A percentile compares a stretch with the other conserved stretches of the same genome.
Conservation (phyloP, 1,140 invertebrate genomes). For the Nilaparvata lugens region DNA sequence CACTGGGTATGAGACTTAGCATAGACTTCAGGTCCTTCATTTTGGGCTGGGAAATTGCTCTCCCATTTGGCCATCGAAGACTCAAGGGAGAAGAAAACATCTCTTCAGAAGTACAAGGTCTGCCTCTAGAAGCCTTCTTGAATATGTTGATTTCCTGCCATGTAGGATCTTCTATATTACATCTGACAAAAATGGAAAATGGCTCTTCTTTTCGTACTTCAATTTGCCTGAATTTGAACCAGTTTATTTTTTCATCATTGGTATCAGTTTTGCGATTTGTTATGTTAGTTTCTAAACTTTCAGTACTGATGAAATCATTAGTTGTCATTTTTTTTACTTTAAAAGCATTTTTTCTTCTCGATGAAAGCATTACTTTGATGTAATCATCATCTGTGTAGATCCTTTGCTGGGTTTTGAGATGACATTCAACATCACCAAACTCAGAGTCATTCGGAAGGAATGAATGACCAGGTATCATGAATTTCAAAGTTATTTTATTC, state of each 20-base stretch:
- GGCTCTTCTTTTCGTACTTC: not conserved
- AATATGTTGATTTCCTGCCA: not conserved
- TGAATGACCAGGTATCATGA: constrained; percentile 30
- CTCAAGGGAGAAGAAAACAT: not conserved
- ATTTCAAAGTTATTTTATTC: too few species aligned
- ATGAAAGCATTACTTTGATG: constrained; percentile 27
- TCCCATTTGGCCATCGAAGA: not conserved
- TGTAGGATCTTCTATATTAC: not conserved
- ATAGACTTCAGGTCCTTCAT: too few species aligned
- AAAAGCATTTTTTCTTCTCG: constrained; percentile 25
- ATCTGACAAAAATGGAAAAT: too few species aligned
- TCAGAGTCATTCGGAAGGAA: too few species aligned
- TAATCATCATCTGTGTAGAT: constrained; percentile 30
- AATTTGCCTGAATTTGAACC: constrained; percentile 3
- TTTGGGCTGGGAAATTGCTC: too few species aligned
- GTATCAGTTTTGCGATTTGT: constrained; percentile 5
- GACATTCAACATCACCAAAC: constrained; percentile 29
- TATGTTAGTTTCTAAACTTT: not conserved
- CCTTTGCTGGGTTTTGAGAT: constrained; percentile 28
- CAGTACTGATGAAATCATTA: constrained; percentile 1
- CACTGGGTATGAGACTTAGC: too few species aligned
- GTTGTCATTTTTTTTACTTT: not conserved
- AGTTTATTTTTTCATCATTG: constrained; percentile 2
- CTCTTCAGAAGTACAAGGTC: not conserved
- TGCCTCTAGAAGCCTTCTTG: not conserved